Evolutionary conservation across 2,888 invertebrate genomes (phyloP), one percentile per base, ranked within the genome.

Genomic region (Lepas anatifera): DNA sequence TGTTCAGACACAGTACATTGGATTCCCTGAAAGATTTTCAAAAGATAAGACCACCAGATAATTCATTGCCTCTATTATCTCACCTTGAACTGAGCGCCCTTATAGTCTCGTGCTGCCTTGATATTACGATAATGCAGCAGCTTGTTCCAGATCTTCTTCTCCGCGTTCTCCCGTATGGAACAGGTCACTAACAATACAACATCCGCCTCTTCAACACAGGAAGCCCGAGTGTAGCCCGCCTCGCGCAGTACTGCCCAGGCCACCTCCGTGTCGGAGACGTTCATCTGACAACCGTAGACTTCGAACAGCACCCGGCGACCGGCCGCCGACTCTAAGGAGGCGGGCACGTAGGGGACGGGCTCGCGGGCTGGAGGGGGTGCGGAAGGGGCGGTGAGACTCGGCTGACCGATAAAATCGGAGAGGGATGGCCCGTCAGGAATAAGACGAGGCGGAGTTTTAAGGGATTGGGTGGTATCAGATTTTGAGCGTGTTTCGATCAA

Each of bases 241-340:
- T 85, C 81, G 78, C 89, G 85, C 71, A 98, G 82, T 76, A 98
- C 90, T 4, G 95, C 87, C 89, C 93, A 91, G 6, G 94, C 90
- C 48, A 98, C 88, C 80, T 98, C 97, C 0, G 92, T 90, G 79
- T 98, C 98, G 79, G 87, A 97, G 0, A 92, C 87, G 80, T 98
- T 98, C 98, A 98, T 98, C 80, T 97, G 97, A 79, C 98, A 98
- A 13, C 97, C 97, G 78, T 95, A 91, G 2, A 95, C 87, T 78
- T 96, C 93, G 77, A 97, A 90, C 79, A 85, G 93, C 68, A 95
- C 92, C 85, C 70, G 72, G 22, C 73, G 70, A 6, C 72, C 71
- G 67, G 69, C 48, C 29, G 73, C 74, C 25, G 67, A 25, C 16
- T 73, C 37, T 7, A 22, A 22, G 13, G 29, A 29, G 1, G 58